Percentiles rank a stretch among this genome's conserved stretches.
Evolutionary conservation across 2,113 vertebrate genomes (phyloP).

Genomic region (Oreochromis aureus): DNA sequence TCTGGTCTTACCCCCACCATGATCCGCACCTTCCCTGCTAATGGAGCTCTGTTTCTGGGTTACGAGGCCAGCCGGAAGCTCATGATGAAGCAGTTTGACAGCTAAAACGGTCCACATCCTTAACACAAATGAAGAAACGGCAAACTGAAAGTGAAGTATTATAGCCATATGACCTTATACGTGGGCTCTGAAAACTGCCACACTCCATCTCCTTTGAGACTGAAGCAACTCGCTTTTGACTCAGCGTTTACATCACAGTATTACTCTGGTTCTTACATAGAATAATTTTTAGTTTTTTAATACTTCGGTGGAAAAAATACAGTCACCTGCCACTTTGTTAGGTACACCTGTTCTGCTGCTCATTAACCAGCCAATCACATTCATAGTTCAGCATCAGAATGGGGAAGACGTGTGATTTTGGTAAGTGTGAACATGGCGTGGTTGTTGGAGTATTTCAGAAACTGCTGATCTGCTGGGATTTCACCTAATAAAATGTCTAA

Average conservation of each 20-base stretch:
- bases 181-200: background rate
- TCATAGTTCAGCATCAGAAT: background rate
- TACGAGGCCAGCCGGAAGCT: constrained; percentile 89
- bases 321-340: background rate
- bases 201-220: background rate
- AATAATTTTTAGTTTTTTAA: background rate
- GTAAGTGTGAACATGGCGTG: background rate
- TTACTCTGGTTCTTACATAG: background rate
- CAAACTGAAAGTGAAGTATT: background rate
- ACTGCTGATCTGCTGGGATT: background rate
- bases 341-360: background rate
- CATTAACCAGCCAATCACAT: background rate
- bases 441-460: background rate
- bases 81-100: constrained; percentile 86
- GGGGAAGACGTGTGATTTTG: background rate
- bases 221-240: background rate
- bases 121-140: background rate
- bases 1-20: constrained; percentile 93
- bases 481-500: background rate
- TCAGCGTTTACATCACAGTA: background rate
- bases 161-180: background rate
- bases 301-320: background rate
- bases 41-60: constrained; percentile 88
- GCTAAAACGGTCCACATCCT: background rate
- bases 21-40: constrained; percentile 92